These are phyloP conservation scores for Danionella cerebrum DNA, from an alignment of 2,113 vertebrate species.

Conservation along the genomic window DNA sequence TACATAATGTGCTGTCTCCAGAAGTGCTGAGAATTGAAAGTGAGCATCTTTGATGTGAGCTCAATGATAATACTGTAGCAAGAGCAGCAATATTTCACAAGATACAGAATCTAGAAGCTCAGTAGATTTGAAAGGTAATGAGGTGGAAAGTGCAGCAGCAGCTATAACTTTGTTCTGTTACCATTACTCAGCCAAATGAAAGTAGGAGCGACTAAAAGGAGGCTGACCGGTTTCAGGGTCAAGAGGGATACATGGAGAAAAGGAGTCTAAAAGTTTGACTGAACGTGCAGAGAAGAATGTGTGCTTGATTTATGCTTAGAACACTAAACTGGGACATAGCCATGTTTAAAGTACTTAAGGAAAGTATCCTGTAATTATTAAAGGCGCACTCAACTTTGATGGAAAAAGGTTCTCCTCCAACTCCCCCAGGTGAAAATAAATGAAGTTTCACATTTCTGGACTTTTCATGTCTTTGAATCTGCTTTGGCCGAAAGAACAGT, in stretches of 20 bases:
- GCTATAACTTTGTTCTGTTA: slow-evolving; percentile 12
- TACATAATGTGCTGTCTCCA: slow-evolving; percentile 12
- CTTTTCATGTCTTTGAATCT: too few species aligned
- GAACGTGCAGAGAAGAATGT: not conserved
- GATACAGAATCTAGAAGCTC: not conserved
- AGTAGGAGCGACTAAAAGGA: not conserved
- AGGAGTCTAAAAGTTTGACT: not conserved
- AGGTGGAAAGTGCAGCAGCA: slow-evolving; percentile 12
- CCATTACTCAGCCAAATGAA: not conserved
- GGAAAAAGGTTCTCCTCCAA: too few species aligned
- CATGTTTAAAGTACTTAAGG: not conserved
- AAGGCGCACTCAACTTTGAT: too few species aligned
- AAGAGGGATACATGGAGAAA: not conserved
- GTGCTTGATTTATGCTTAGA: not conserved
- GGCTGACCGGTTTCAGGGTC: not conserved
- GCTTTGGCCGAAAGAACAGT: too few species aligned
- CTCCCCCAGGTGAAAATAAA: too few species aligned
- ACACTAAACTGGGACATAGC: not conserved
- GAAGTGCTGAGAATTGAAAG: slow-evolving; percentile 12
- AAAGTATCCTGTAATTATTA: too few species aligned
- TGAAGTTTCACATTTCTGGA: too few species aligned
- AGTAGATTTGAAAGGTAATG: slow-evolving; percentile 28
- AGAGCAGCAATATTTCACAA: slow-evolving; percentile 15
- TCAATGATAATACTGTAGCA: not conserved
- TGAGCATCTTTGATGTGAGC: slow-evolving; percentile 5